Evolutionary conservation across 2,888 invertebrate species (phyloP).

Genomic region (Scaptomyza parva): DNA sequence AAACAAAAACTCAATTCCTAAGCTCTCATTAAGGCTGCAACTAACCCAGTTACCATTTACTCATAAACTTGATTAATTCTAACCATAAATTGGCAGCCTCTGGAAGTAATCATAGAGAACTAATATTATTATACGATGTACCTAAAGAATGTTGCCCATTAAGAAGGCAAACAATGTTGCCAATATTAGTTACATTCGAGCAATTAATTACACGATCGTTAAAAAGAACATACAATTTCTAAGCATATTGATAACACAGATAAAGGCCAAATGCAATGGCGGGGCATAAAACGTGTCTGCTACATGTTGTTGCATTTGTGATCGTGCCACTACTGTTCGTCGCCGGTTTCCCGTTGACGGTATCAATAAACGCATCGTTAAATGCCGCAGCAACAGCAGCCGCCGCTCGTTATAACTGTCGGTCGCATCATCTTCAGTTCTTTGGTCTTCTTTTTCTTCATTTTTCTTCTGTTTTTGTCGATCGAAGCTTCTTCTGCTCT

Average conservation of each 20-base stretch:
- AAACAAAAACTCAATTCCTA: no score
- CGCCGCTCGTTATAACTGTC: constrained; percentile 71
- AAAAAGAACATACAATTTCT: constrained; percentile 65
- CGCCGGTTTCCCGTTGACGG: constrained; percentile 13
- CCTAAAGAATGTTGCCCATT: constrained; percentile 26
- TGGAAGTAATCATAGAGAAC: constrained; percentile 39
- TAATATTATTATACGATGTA: constrained; percentile 3
- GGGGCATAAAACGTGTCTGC: constrained; percentile 51
- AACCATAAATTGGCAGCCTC: constrained; percentile 24
- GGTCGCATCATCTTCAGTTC: constrained; percentile 30
- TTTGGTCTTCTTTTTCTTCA: constrained; percentile 10
- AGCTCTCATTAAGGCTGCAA: no score
- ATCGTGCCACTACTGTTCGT: constrained; percentile 11
- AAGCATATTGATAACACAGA: constrained; percentile 72
- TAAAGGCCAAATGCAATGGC: constrained; percentile 54
- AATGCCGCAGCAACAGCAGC: constrained; percentile 41
- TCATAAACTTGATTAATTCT: constrained; percentile 6
- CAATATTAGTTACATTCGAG: constrained; percentile 59
- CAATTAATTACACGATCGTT: constrained; percentile 73
- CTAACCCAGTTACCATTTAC: not conserved
- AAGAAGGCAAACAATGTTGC: constrained; percentile 60
- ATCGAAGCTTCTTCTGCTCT: constrained; percentile 5
- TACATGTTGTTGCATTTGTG: constrained; percentile 23
- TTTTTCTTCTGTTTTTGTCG: no score
- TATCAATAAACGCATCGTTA: constrained; percentile 77